Base-by-base conservation (phyloP, 2,113 vertebrate genomes). In the Pantherophis guttatus region DNA sequence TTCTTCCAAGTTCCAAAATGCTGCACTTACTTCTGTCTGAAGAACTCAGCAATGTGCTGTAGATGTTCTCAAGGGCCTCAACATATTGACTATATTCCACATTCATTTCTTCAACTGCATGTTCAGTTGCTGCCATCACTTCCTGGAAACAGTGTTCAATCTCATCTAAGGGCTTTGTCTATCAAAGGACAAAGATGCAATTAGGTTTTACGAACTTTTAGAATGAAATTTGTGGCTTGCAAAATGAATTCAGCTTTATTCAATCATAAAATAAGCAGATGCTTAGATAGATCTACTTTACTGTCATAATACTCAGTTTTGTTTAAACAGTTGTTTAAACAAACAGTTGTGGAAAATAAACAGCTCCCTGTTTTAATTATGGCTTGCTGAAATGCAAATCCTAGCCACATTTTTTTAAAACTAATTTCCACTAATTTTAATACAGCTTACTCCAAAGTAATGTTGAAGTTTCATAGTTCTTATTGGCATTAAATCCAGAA, bases 121-220 rank as follows among this genome's bases (percentile, higher is more conserved):
- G 96, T 97, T 99, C 98, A 1, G 98, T 95, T 0, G 96, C 97
- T 0, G 93, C 95, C 96, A 99, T 96, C 95, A 99, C 98, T 92
- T 98, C 97, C 92, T 96, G 98, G 96, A 99, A 99, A 96, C 98
- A 98, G 87, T 88, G 93, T 95, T 99, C 98, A 0, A 98, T 39
- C 0, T 97, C 92, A 0, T 95, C 96, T 48, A 94, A 93, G 95
- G 97, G 92, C 97, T 98, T 96, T 70, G 95, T 97, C 99, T 99
- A 97, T 39, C 0, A 1, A 3, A 88, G 54, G 55, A 57, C 55
- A 52, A 62, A 10, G 8, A 6, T 23, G 87, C 81, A 55, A 0
- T 95, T 50, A 96, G 2, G 50, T 70, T 55, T 53, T 53, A 88
- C 7, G 0, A 88, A 29, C 57, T 21, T 0, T 24, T 23, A 53